A percentile compares a stretch with the other conserved stretches of the same genome.
phyloP scores from a whole-genome alignment of 2,797 vertebrate species.

The Cyprinella venusta region DNA sequence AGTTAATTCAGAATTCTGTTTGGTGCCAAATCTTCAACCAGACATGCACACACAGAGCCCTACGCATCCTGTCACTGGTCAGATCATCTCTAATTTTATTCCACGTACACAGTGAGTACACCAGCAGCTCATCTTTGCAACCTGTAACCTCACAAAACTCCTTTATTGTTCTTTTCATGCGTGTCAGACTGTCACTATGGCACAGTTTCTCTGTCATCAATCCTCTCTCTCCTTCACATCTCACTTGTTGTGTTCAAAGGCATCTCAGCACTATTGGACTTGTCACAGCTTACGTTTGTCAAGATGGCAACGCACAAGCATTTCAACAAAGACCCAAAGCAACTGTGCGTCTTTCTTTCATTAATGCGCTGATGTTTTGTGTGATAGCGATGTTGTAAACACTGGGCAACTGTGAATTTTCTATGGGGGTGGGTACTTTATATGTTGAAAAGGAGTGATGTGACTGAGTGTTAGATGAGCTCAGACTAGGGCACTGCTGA shows the following conservation, averaged over 20 bases:
- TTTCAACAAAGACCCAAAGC: constrained; percentile 25
- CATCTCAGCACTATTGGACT: constrained; percentile 59
- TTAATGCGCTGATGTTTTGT: constrained; percentile 31
- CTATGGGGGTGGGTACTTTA: constrained; percentile 1
- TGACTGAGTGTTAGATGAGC: constrained; percentile 69
- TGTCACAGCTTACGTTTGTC: constrained; percentile 57
- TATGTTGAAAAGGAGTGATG: constrained; percentile 66
- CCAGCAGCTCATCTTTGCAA: neutral
- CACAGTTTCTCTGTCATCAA: constrained; percentile 14
- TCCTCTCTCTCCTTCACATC: constrained; percentile 24
- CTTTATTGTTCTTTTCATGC: constrained; percentile 27
- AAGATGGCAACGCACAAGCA: constrained; percentile 48
- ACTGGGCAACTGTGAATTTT: constrained; percentile 7
- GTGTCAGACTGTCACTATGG: constrained; percentile 20
- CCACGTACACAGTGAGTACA: neutral
- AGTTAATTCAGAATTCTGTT: neutral
- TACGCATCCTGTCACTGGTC: neutral
- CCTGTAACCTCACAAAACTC: constrained; percentile 7
- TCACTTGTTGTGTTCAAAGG: constrained; percentile 62
- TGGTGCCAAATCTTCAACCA: neutral
- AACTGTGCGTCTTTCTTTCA: constrained; percentile 20
- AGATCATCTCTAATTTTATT: neutral
- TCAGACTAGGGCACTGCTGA: constrained; percentile 59
- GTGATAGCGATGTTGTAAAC: constrained; percentile 2
- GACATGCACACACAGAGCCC: neutral